phyloP scores from a whole-genome alignment of 2,113 vertebrate genomes.

The Mesoclemmys tuberculata region DNA sequence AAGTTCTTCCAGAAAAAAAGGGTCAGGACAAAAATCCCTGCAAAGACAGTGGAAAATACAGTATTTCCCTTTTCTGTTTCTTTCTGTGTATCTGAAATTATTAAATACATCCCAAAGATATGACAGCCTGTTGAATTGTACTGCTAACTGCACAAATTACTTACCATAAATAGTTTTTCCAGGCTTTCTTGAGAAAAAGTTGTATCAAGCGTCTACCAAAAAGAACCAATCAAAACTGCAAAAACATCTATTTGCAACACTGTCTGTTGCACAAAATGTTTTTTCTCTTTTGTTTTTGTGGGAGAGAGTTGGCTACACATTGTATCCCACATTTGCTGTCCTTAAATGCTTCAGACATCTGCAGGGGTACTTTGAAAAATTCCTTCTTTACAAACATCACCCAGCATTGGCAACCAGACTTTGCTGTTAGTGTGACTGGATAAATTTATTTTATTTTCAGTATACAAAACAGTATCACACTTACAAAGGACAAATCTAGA shows the following conservation, averaged over 20 bases:
- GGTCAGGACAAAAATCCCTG: not conserved
- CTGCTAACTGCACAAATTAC: constrained; percentile 44
- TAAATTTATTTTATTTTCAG: constrained; percentile 3
- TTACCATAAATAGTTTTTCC: constrained; percentile 64
- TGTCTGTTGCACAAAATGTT: constrained; percentile 10
- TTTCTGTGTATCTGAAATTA: constrained; percentile 9
- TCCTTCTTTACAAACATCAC: constrained; percentile 9
- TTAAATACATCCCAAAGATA: constrained; percentile 28
- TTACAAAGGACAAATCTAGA: constrained; percentile 8
- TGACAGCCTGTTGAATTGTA: constrained; percentile 31
- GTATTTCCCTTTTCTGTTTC: not conserved
- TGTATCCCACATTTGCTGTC: constrained; percentile 2
- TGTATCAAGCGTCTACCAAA: constrained; percentile 64
- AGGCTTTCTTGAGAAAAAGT: constrained; percentile 60
- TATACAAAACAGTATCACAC: not conserved
- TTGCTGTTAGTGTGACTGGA: not conserved
- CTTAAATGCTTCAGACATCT: constrained; percentile 28
- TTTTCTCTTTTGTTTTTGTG: not conserved
- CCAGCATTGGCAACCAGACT: not conserved
- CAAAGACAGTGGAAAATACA: not conserved
- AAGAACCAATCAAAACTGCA: constrained; percentile 45
- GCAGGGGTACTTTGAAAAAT: constrained; percentile 16
- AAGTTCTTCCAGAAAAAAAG: not conserved
- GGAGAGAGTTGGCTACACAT: not conserved
- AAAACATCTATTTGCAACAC: constrained; percentile 2